Conservation (phyloP, 2,113 vertebrate species). For the Anhinga rufa region DNA sequence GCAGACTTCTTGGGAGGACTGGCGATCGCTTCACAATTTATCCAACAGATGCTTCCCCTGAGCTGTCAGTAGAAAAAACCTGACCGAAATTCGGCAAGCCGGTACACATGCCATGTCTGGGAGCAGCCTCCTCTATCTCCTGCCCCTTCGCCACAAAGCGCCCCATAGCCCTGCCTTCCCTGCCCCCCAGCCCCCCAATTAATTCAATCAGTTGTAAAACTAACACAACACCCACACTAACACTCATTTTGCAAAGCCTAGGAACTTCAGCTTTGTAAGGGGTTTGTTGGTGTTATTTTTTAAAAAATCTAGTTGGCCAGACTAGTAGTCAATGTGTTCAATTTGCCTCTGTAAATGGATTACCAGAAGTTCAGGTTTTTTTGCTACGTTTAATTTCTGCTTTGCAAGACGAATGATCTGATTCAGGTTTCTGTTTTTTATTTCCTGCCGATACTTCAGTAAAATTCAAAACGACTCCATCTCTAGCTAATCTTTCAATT, state of each 20-base stretch:
- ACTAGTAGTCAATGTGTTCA: constrained; percentile 16
- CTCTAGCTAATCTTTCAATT: background rate
- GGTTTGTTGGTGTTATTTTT: background rate
- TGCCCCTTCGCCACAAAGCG: background rate
- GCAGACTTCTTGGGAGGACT: constrained; percentile 6
- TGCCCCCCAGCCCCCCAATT: background rate
- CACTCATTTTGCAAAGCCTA: background rate
- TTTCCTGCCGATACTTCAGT: background rate
- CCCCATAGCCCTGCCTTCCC: background rate
- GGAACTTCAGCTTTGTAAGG: background rate
- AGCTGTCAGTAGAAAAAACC: constrained; percentile 8
- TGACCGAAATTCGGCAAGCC: background rate
- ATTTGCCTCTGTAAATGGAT: constrained; percentile 32
- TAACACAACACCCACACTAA: background rate
- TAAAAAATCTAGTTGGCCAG: background rate
- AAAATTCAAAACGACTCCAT: background rate
- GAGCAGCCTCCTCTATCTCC: background rate
- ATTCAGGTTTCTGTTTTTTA: constrained; percentile 30
- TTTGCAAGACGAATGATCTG: constrained; percentile 23
- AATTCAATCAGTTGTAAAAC: background rate
- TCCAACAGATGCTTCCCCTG: constrained; percentile 32
- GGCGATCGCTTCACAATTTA: background rate
- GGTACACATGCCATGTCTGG: background rate
- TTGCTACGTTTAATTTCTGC: constrained; percentile 28
- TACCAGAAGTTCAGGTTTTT: constrained; percentile 38